Base-by-base conservation (phyloP, 2,888 invertebrate species). In the Abrostola tripartita region DNA sequence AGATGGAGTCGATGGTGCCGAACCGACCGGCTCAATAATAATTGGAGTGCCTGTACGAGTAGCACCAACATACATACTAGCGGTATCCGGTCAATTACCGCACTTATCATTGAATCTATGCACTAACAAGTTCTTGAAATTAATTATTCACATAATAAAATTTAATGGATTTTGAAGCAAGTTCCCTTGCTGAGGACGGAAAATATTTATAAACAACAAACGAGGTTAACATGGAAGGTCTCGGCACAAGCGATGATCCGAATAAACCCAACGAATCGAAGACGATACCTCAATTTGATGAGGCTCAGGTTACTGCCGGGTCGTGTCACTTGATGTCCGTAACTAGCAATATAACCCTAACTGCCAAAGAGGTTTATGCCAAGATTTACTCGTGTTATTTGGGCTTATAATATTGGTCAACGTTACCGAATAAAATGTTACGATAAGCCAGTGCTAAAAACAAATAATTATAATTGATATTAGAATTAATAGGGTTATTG, bases 1-100 rank as follows among this genome's bases (percentile, higher is more conserved):
- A 84, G 85, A 83, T 84, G 82, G 77, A 87, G 82, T 79, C 82
- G 85, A 85, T 87, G 88, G 83, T 84, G 86, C 84, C 86, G 82
- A 85, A 87, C 85, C 82, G 82, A 81, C 82, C 82, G 76, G 76
- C 84, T 81, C 83, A 76, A 81, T 84, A 81, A 56, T 84, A 82
- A 86, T 84, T 84, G 83, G 83, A 78, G 70, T 71, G 72, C 73
- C 74, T 66, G 52, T 62, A 70, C 65, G 37, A 61, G 67, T 74
- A 77, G 61, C 69, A 61, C 64, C 57, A 53, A 52, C 70, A 64
- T 65, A 65, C 64, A 60, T 66, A 58, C 62, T 71, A 77, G 69
- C 71, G 73, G 72, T 80, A 78, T 72, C 51, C 58, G 54, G 12
- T 54, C 71, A 71, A 68, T 71, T 69, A 58, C 62, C 59, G 35